These are phyloP conservation scores for Pangasius sanitwongsei DNA, from an alignment of 2,797 vertebrate species.

Conservation along the genomic window DNA sequence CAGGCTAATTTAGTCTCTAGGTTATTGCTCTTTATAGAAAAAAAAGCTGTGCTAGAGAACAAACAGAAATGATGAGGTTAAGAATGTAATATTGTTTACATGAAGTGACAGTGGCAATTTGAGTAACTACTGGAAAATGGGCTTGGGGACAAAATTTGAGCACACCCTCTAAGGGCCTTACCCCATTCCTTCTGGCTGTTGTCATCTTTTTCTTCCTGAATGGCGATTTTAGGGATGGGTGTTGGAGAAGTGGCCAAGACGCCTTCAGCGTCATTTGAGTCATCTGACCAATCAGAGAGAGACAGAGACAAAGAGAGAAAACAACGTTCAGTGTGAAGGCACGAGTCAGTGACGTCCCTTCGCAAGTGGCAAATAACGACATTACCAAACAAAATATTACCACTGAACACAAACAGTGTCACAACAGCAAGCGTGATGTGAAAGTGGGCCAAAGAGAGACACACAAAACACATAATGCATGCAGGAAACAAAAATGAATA, in stretches of 20 bases:
- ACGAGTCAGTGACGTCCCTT: neutral
- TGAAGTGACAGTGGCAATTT: neutral
- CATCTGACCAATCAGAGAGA: slow-evolving; percentile 49
- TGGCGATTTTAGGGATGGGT: slow-evolving; percentile 76
- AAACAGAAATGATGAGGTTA: slow-evolving; percentile 7
- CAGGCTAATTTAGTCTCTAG: neutral
- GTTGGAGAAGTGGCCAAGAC: slow-evolving; percentile 62
- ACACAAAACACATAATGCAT: neutral
- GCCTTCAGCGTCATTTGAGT: slow-evolving; percentile 54
- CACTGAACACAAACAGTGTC: neutral
- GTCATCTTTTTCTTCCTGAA: slow-evolving; percentile 73
- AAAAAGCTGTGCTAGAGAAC: neutral
- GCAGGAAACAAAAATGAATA: neutral
- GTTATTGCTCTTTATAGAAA: neutral
- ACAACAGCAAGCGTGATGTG: slow-evolving; percentile 39
- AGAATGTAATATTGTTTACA: slow-evolving; percentile 24
- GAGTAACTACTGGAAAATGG: neutral
- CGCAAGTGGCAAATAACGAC: neutral
- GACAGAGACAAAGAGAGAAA: neutral
- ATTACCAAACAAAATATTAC: neutral
- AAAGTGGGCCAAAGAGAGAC: neutral
- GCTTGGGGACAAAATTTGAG: neutral
- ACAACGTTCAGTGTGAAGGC: neutral
- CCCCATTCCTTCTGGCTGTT: slow-evolving; percentile 68
- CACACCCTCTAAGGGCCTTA: slow-evolving; percentile 45